Evolutionary conservation across 2,888 invertebrate species (phyloP).

Genomic region (Patella ulyssiponensis): DNA sequence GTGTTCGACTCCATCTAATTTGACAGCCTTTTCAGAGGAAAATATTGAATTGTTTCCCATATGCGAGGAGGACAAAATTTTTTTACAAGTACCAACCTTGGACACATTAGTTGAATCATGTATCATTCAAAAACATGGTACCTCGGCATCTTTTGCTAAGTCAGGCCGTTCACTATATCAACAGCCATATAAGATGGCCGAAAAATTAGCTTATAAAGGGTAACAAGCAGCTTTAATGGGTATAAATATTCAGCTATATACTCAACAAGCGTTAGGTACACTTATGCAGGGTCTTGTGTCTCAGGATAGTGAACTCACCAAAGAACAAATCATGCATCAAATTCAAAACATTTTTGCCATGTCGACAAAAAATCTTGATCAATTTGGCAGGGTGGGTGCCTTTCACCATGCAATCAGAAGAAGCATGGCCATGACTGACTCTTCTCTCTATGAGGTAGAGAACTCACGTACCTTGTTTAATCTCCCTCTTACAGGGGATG

Average conservation of each 20-base stretch:
- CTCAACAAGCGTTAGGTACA: not conserved
- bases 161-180: too few relatives aligned
- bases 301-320: not conserved
- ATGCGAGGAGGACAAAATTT: not conserved
- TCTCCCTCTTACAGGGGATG: conserved; percentile 2
- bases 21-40: conserved; percentile 12
- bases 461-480: not conserved
- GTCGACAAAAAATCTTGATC: conserved; percentile 3
- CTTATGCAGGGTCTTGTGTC: not conserved
- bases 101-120: not conserved
- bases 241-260: not conserved
- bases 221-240: not conserved
- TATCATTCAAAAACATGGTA: conserved; percentile 18
- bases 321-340: not conserved
- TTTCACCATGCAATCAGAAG: conserved; percentile 4
- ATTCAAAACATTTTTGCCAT: not conserved
- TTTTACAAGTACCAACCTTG: not conserved
- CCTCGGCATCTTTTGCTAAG: too few relatives aligned
- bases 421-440: conserved; percentile 2
- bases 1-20: not conserved
- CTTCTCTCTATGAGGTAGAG: not conserved
- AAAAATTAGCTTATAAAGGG: too few relatives aligned
- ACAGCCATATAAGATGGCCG: too few relatives aligned
- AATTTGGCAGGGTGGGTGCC: not conserved
- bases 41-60: not conserved